phyloP scores from a whole-genome alignment of 2,888 invertebrate genomes.

The Lucinisca nassula region DNA sequence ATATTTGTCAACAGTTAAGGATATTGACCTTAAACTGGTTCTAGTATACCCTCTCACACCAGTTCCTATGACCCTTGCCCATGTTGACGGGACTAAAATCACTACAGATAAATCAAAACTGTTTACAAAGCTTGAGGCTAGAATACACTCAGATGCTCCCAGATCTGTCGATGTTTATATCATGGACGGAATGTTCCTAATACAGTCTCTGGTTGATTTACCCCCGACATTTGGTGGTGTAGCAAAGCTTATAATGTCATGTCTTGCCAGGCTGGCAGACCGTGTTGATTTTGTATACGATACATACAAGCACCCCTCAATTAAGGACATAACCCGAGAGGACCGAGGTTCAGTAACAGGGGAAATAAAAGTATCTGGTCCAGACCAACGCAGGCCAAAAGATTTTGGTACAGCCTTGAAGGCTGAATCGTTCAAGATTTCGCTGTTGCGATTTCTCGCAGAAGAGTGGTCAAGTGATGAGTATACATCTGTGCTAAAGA shows the following conservation, averaged over 20 bases:
- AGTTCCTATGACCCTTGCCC: constrained; percentile 42
- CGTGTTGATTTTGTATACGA: neutral
- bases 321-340: neutral
- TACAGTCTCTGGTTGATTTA: constrained; percentile 16
- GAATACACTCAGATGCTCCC: neutral
- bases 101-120: constrained; percentile 53
- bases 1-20: neutral
- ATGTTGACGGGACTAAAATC: constrained; percentile 38
- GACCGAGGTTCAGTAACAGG: neutral
- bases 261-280: neutral
- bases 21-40: constrained; percentile 32
- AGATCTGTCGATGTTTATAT: constrained; percentile 14
- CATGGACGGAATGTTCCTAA: constrained; percentile 39
- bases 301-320: neutral
- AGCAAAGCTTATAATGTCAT: neutral
- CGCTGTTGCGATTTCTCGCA: neutral
- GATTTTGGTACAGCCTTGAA: neutral
- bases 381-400: neutral
- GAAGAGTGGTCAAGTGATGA: too few species aligned
- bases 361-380: neutral
- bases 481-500: neutral
- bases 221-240: constrained; percentile 17
- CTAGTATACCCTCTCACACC: constrained; percentile 43
- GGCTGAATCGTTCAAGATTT: neutral
- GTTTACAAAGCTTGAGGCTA: constrained; percentile 27